Conservation (phyloP, 2,888 invertebrate genomes). For the Agriopis marginaria region DNA sequence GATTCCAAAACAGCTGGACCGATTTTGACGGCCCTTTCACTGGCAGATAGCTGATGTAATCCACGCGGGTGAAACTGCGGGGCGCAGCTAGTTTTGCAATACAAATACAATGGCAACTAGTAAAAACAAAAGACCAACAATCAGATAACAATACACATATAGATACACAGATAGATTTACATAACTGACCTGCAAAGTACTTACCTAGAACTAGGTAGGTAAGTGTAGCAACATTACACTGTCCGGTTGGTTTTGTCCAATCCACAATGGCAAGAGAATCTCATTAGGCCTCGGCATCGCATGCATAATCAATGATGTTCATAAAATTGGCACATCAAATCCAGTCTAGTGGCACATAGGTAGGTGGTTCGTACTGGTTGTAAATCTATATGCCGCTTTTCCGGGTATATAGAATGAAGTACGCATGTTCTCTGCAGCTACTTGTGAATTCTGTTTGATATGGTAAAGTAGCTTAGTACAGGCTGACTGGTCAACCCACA, state of each 20-base stretch:
- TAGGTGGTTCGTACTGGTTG: no score
- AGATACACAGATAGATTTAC: no score
- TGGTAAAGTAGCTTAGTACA: neutral
- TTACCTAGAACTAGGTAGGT: neutral
- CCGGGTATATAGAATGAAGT: neutral
- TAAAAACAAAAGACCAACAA: slow-evolving; percentile 30
- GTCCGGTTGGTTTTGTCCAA: slow-evolving; percentile 36
- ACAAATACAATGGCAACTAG: neutral
- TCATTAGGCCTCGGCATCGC: slow-evolving; percentile 53
- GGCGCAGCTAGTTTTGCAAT: no score
- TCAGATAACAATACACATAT: slow-evolving; percentile 25
- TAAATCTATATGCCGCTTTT: neutral
- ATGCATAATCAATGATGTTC: slow-evolving; percentile 60
- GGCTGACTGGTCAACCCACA: no score
- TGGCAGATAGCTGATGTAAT: no score
- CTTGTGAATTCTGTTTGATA: neutral
- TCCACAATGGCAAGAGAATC: slow-evolving; percentile 51
- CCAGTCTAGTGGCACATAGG: slow-evolving; percentile 12
- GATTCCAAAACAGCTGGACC: no score
- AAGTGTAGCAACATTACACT: slow-evolving; percentile 15
- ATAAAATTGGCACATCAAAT: slow-evolving; percentile 49
- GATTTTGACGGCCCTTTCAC: no score
- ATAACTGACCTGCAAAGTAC: neutral
- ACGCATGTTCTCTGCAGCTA: neutral
- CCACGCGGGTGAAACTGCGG: no score